These are phyloP conservation scores for pig (Sus scrofa) DNA, from an alignment of 2,113 vertebrate species.

Conservation along the genomic window T2T-Sscrofa CM000827.6:99973501-99974000, in stretches of 20 bases:
- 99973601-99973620: constrained; percentile 73
- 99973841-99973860: constrained; percentile 71
- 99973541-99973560: neutral
- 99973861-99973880: constrained; percentile 34
- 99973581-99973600: constrained; percentile 47
- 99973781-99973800: constrained; percentile 76
- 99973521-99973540: neutral
- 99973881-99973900: neutral
- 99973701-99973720: constrained; percentile 81
- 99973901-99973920: neutral
- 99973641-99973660: constrained; percentile 75
- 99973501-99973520: neutral
- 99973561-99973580: constrained; percentile 54
- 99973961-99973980: neutral
- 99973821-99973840: constrained; percentile 78
- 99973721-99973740: constrained; percentile 77
- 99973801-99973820: constrained; percentile 80
- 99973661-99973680: constrained; percentile 70
- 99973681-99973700: constrained; percentile 73
- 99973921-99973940: neutral
- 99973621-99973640: constrained; percentile 69
- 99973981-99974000: neutral
- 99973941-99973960: constrained; percentile 44
- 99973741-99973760: constrained; percentile 82
- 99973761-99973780: constrained; percentile 72